phyloP scores from a whole-genome alignment of 2,113 vertebrate genomes.

The Myotis davidii region DNA sequence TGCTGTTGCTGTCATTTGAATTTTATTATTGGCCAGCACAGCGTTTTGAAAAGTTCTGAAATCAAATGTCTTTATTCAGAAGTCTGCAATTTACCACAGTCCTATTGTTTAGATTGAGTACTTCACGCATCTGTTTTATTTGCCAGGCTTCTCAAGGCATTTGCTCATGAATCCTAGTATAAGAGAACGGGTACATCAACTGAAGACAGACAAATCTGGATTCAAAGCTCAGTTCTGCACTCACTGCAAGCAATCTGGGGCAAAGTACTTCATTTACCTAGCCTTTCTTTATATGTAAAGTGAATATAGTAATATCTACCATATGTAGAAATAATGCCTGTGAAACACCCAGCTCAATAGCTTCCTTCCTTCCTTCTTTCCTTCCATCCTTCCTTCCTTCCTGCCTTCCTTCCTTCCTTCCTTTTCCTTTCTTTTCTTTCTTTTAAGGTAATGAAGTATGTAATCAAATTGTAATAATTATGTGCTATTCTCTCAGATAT shows the following conservation, averaged over 20 bases:
- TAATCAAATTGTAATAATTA: background rate
- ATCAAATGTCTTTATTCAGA: background rate
- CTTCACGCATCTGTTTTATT: background rate
- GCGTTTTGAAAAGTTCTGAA: background rate
- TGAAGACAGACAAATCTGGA: background rate
- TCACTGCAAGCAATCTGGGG: background rate
- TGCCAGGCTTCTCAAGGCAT: background rate
- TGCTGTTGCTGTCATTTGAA: background rate
- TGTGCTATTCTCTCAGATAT: background rate
- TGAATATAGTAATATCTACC: background rate
- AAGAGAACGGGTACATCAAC: background rate
- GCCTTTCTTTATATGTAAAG: background rate
- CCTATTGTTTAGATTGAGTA: background rate
- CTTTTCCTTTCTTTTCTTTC: background rate
- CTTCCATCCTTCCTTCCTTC: too few species aligned
- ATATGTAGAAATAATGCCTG: background rate
- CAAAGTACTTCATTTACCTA: background rate
- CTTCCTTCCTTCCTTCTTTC: background rate
- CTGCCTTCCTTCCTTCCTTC: background rate
- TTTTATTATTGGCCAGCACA: background rate
- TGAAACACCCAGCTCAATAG: background rate
- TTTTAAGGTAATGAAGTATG: background rate
- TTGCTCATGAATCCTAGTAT: background rate
- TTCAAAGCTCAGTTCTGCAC: background rate
- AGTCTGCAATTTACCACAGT: background rate